phyloP scores from a whole-genome alignment of 2,113 vertebrate genomes.

The Heterotis niloticus region DNA sequence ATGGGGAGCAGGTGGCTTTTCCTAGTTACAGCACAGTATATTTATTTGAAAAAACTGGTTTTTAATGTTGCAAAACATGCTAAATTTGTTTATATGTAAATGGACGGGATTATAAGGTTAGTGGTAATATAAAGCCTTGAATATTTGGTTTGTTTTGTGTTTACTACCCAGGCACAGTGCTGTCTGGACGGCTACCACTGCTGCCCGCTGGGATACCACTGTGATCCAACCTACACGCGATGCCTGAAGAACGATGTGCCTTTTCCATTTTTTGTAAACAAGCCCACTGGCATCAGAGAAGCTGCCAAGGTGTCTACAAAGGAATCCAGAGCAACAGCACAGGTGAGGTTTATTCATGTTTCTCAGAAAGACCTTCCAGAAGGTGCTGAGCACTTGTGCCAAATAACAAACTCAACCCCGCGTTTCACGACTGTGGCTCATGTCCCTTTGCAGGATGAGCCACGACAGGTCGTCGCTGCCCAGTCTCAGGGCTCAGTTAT shows the following conservation, averaged over 20 bases:
- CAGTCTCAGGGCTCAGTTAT: constrained; percentile 28
- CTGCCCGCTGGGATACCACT: constrained; percentile 49
- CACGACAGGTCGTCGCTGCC: constrained; percentile 15
- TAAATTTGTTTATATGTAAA: not conserved
- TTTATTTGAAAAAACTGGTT: too few relatives aligned
- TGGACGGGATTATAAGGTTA: too few relatives aligned
- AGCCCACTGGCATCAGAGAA: constrained; percentile 28
- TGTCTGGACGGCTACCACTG: constrained; percentile 56
- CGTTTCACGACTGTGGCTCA: constrained; percentile 23
- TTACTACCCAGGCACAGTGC: constrained; percentile 46
- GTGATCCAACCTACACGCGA: constrained; percentile 39
- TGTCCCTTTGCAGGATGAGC: constrained; percentile 15
- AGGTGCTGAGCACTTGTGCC: not conserved
- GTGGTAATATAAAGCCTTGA: too few relatives aligned
- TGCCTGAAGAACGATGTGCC: constrained; percentile 39
- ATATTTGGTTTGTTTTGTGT: not conserved
- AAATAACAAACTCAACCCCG: not conserved
- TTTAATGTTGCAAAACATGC: too few relatives aligned
- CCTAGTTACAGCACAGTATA: too few relatives aligned
- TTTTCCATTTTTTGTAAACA: constrained; percentile 34
- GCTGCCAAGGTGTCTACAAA: constrained; percentile 23
- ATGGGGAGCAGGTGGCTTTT: too few relatives aligned
- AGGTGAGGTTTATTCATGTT: not conserved
- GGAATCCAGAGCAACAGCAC: not conserved
- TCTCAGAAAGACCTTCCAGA: not conserved